Evolutionary conservation across 2,797 vertebrate species (phyloP), one percentile per base, ranked within the genome.

Genomic region (Moxostoma hubbsi): DNA sequence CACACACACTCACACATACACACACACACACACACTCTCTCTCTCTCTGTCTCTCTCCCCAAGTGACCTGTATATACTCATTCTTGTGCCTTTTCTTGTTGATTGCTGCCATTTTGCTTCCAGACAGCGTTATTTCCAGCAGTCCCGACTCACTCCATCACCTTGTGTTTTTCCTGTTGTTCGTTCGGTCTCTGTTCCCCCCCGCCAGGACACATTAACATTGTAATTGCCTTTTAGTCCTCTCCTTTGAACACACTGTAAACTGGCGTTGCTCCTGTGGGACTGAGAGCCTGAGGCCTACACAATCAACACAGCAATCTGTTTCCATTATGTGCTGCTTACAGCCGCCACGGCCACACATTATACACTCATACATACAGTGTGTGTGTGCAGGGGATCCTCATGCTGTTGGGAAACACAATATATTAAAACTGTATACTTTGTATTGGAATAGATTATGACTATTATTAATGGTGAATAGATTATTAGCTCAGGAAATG

Each of bases 221-320:
- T 95, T 85, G 88, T 96, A 98, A 98, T 97, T 97, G 96, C 93
- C 91, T 96, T 94, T 95, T 94, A 91, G 90, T 90, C 92, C 62
- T 84, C 81, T 81, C 67, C 80, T 93, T 91, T 92, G 87, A 92
- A 89, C 90, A 92, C 82, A 75, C 91, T 90, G 91, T 91, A 93
- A 92, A 93, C 89, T 43, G 86, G 85, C 89, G 69, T 8, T 64
- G 24, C 89, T 92, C 92, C 90, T 50, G 62, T 2, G 94, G 91
- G 93, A 92, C 82, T 59, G 83, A 64, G 24, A 77, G 86, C 91
- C 92, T 50, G 82, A 87, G 92, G 92, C 89, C 85, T 88, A 87
- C 83, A 91, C 90, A 89, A 89, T 83, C 86, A 93, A 89, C 88
- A 89, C 75, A 80, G 86, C 90, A 89, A 90, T 94, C 87, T 92